Base-by-base conservation (phyloP, 2,888 invertebrate genomes). In the Temnothorax rugatulus region DNA sequence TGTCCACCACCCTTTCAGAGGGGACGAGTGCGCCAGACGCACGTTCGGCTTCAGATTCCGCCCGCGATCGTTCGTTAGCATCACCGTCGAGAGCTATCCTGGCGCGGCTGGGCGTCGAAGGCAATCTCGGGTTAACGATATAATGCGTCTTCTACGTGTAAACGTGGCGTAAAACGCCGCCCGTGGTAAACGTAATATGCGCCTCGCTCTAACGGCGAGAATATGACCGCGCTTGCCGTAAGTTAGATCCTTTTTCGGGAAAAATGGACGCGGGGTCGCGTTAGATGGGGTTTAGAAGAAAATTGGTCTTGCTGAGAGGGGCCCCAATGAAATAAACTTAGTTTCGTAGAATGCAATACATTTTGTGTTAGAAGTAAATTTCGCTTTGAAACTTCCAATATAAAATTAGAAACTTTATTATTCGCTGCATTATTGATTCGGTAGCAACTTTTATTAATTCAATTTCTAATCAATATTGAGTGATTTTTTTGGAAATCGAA, bases 61-160 rank as follows among this genome's bases (percentile, higher is more conserved):
- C 29, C 13, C 11, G 13, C 29, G 68, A 44, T 15, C 38, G 25
- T 76, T 68, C 25, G 25, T 52, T 52, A 66, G 34, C 34, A 29
- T 11, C n/a, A 25, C 25, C 38, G 21, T 63, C 21, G 64, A 76
- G 38, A 59, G 41, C 21, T 44, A 59, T 29, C 57, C 18, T 41
- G 41, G 7, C 29, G 15, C 29, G 15, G 11, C 13, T 34, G 52
- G 52, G 15, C n/a, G n/a, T 34, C 52, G 34, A 15, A 71, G 50
- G 29, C 54, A 69, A 77, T 77, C 15, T 54, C 54, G 52, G 54
- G 13, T 54, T 77, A 77, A 77, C 15, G 38, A 29, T 59, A 44
- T 44, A 59, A 74, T 59, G 74, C 59, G n/a, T 15, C 68, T 69
- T 68, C 18, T 7, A 41, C 52, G n/a, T 77, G n/a, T 52, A 68